These are phyloP conservation scores for Panthera uncia DNA, from an alignment of 2,113 vertebrate species.

Conservation along the genomic window DNA sequence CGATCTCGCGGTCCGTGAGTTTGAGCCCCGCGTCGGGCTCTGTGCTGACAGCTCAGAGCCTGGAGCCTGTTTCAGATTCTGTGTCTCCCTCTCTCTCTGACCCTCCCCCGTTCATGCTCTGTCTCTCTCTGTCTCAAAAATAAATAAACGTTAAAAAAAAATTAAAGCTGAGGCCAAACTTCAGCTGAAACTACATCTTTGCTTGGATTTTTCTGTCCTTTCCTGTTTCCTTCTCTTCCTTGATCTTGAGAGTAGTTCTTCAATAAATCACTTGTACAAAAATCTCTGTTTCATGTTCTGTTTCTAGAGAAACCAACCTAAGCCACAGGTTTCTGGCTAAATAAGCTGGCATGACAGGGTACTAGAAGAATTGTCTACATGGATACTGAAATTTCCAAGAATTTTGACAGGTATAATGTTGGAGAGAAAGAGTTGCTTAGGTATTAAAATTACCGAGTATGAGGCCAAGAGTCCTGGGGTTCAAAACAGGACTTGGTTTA, in stretches of 20 bases:
- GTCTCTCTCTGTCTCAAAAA: too few species aligned
- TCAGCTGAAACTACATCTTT: neutral
- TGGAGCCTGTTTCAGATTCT: too few species aligned
- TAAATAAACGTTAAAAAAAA: too few species aligned
- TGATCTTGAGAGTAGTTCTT: slow-evolving; percentile 5
- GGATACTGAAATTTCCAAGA: neutral
- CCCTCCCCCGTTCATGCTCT: too few species aligned
- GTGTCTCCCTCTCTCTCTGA: too few species aligned
- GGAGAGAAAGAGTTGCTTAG: neutral
- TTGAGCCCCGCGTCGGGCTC: too few species aligned
- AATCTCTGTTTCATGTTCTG: neutral
- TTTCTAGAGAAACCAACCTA: slow-evolving; percentile 35
- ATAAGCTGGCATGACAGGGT: neutral
- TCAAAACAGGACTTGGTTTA: neutral
- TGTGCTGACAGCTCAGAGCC: too few species aligned
- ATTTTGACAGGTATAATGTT: neutral
- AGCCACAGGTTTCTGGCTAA: neutral
- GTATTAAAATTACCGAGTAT: neutral
- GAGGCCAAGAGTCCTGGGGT: neutral
- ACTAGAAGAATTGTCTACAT: neutral
- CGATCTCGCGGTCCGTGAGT: too few species aligned
- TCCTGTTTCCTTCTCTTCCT: neutral
- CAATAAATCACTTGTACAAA: neutral
- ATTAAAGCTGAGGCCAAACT: neutral
- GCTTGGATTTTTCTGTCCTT: neutral